Conservation (phyloP, 1,140 invertebrate species). For the Antheraea mylitta region DNA sequence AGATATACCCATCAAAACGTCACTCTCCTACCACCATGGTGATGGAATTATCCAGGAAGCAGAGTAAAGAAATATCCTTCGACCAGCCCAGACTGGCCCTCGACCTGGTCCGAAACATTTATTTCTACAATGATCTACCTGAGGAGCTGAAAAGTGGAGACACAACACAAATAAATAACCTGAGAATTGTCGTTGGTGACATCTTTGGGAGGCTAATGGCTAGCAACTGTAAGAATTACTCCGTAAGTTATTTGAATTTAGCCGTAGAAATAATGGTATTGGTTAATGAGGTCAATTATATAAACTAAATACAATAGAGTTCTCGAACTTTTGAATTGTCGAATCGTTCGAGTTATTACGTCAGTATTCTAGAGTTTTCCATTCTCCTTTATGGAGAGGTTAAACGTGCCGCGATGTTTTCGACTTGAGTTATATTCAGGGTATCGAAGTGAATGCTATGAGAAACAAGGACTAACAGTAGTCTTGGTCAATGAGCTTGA, state of each 20-base stretch:
- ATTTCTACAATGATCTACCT: slow-evolving; percentile 66
- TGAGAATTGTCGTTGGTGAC: slow-evolving; percentile 52
- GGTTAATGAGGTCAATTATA: too few species aligned
- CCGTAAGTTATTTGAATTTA: slow-evolving; percentile 74
- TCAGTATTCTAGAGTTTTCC: too few species aligned
- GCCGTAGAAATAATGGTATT: too few species aligned
- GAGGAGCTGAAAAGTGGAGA: slow-evolving; percentile 44
- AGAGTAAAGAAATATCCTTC: slow-evolving; percentile 44
- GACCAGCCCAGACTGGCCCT: slow-evolving; percentile 36
- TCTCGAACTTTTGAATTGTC: too few species aligned
- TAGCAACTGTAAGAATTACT: slow-evolving; percentile 81
- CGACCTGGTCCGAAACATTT: slow-evolving; percentile 55
- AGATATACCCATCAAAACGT: slow-evolving; percentile 40
- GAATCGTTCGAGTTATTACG: too few species aligned
- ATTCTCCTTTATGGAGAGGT: too few species aligned
- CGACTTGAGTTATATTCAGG: too few species aligned
- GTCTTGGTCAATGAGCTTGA: too few species aligned
- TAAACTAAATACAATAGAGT: too few species aligned
- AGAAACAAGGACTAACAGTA: too few species aligned
- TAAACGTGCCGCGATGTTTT: too few species aligned
- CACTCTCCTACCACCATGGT: slow-evolving; percentile 48
- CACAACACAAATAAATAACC: slow-evolving; percentile 26
- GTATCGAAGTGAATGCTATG: too few species aligned
- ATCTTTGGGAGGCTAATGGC: slow-evolving; percentile 64
- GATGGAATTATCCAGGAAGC: slow-evolving; percentile 39